Evolutionary conservation across 2,797 vertebrate species (phyloP).

Genomic region (Sebastes hubbsi): DNA sequence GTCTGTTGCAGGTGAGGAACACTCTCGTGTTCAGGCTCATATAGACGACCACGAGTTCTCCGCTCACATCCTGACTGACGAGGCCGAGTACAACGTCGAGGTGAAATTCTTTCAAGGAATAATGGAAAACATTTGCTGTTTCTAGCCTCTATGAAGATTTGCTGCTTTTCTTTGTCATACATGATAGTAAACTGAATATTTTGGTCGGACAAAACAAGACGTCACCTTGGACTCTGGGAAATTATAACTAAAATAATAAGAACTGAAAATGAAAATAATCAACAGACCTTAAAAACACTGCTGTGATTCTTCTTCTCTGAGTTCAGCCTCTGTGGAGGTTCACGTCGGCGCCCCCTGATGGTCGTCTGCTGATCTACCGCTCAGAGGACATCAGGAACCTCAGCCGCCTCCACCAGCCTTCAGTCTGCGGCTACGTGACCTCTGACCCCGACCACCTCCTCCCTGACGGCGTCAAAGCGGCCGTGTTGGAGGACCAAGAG

Average conservation of each 20-base stretch:
- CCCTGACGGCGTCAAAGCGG: conserved; percentile 68
- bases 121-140: no score
- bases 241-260: neutral
- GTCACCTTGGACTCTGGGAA: no score
- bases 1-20: conserved; percentile 86
- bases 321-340: conserved; percentile 94
- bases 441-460: conserved; percentile 77
- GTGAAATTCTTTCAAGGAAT: conserved; percentile 56
- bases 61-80: conserved; percentile 89
- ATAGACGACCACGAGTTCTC: conserved; percentile 91
- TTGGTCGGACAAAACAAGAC: no score
- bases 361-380: conserved; percentile 89
- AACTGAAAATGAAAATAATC: no score
- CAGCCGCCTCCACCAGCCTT: conserved; percentile 87
- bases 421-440: conserved; percentile 91
- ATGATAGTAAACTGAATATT: no score
- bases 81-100: conserved; percentile 93
- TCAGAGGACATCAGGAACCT: conserved; percentile 93
- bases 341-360: conserved; percentile 82
- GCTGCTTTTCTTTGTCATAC: no score
- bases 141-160: no score
- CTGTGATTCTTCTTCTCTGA: neutral
- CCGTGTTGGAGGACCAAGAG: conserved; percentile 29
- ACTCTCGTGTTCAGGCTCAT: conserved; percentile 93
- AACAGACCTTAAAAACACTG: neutral